A percentile compares a stretch with the other conserved stretches of the same genome.
Conservation (phyloP, 2,888 invertebrate genomes). For the Tetrapedia diversipes region DNA sequence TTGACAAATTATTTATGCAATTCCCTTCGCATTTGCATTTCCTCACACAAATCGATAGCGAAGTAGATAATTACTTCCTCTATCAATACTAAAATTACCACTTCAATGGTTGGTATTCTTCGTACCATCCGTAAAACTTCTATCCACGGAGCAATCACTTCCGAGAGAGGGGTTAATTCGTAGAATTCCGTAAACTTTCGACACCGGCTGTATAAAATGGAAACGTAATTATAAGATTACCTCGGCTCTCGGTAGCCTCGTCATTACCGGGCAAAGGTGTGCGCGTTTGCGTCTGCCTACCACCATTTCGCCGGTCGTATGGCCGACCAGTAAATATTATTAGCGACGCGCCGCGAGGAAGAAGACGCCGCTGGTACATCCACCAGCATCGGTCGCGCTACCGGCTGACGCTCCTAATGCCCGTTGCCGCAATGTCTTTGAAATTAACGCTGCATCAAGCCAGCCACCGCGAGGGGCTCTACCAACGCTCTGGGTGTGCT, state of each 20-base stretch:
- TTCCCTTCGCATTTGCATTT: too few relatives aligned
- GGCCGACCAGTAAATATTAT: conserved; percentile 63
- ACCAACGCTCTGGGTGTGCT: conserved; percentile 32
- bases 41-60: too few relatives aligned
- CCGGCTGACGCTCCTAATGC: conserved; percentile 57
- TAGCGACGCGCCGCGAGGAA: conserved; percentile 48
- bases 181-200: too few relatives aligned
- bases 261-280: conserved; percentile 73
- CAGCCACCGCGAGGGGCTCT: conserved; percentile 42
- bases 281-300: conserved; percentile 73
- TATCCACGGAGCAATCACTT: too few relatives aligned
- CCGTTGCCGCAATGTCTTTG: conserved; percentile 51
- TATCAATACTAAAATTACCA: too few relatives aligned
- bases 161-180: too few relatives aligned
- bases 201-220: conserved; percentile 72
- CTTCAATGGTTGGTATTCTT: too few relatives aligned
- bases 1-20: too few relatives aligned
- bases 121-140: too few relatives aligned
- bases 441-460: conserved; percentile 64
- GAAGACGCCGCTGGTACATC: conserved; percentile 30
- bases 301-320: conserved; percentile 66
- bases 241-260: conserved; percentile 68
- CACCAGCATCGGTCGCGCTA: conserved; percentile 34
- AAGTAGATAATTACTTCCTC: too few relatives aligned
- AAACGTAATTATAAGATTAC: conserved; percentile 77